These are phyloP conservation scores for Hylaeus anthracinus DNA, from an alignment of 1,140 invertebrate genomes.

Conservation along the genomic window DNA sequence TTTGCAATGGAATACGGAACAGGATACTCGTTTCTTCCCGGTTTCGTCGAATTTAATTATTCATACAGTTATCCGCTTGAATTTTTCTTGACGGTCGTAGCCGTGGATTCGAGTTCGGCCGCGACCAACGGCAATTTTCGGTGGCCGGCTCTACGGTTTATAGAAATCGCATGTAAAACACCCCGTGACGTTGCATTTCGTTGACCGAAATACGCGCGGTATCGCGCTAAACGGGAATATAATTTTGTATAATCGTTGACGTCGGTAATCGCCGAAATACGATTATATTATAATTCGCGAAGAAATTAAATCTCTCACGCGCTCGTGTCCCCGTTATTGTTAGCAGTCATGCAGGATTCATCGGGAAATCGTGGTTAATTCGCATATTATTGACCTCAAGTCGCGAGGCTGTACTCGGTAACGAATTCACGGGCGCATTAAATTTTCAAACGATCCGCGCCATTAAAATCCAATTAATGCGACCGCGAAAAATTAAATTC, in stretches of 20 bases:
- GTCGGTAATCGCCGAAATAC: background rate
- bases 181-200: background rate
- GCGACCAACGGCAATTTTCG: background rate
- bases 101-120: background rate
- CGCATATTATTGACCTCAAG: background rate
- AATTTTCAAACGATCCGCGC: background rate
- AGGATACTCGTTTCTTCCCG: background rate
- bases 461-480: background rate
- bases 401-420: background rate
- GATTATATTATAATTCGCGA: background rate
- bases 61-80: background rate
- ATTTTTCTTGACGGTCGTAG: background rate
- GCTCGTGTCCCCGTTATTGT: background rate
- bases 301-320: constrained; percentile 18
- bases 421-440: background rate
- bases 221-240: background rate
- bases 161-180: background rate
- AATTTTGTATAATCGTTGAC: background rate
- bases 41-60: constrained; percentile 9
- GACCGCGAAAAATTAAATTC: background rate
- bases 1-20: background rate
- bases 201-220: background rate
- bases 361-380: constrained; percentile 2
- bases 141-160: background rate
- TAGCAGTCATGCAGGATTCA: background rate